Conservation (phyloP, 2,888 invertebrate species). For the Stomorhina lunata region DNA sequence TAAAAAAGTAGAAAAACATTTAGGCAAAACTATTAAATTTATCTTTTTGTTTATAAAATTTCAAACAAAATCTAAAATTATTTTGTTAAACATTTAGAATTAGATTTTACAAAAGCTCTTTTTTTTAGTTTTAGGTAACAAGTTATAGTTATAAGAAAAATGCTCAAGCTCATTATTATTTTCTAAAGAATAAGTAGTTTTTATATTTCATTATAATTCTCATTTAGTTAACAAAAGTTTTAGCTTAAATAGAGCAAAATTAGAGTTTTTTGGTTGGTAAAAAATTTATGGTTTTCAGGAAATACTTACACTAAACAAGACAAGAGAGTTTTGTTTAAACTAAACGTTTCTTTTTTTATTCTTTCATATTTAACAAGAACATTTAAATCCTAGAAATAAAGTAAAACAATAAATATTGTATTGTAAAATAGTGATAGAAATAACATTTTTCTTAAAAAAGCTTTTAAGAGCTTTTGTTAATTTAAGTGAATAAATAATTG, state of each 20-base stretch:
- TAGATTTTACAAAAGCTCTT: neutral
- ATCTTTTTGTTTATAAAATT: neutral
- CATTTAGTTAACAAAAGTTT: constrained; percentile 24
- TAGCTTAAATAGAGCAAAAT: constrained; percentile 29
- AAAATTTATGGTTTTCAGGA: constrained; percentile 29
- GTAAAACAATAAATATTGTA: constrained; percentile 18
- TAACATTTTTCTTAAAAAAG: neutral
- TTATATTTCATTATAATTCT: constrained; percentile 26
- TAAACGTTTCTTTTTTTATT: too few relatives aligned
- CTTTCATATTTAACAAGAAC: constrained; percentile 54
- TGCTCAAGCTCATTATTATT: neutral
- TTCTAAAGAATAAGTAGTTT: neutral
- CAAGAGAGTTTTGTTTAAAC: neutral
- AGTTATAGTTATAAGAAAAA: neutral
- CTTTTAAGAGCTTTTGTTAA: neutral
- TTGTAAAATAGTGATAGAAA: constrained; percentile 14
- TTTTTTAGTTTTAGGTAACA: neutral
- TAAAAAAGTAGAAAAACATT: neutral
- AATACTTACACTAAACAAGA: constrained; percentile 53
- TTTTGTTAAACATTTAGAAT: neutral
- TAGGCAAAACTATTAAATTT: neutral
- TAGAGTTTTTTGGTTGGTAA: neutral
- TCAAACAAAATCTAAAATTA: too few relatives aligned
- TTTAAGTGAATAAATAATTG: neutral
- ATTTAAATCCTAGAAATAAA: constrained; percentile 53